These are phyloP conservation scores for Asbolus verrucosus DNA, from an alignment of 1,140 invertebrate species.

Conservation along the genomic window DNA sequence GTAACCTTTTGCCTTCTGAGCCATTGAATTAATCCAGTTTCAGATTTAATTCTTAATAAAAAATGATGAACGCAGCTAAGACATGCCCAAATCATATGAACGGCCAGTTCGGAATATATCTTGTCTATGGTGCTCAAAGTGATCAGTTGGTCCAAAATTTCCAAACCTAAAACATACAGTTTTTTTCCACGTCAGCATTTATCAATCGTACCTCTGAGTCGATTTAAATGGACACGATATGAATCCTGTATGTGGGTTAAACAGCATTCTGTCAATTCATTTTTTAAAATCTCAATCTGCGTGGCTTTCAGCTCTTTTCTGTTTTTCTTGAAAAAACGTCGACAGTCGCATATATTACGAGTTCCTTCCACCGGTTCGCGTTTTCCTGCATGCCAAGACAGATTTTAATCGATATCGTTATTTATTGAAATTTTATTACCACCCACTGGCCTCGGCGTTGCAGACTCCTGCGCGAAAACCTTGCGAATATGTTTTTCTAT, in stretches of 20 bases:
- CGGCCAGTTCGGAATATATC: neutral
- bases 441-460: too few species aligned
- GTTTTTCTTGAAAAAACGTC: too few species aligned
- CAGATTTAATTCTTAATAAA: slow-evolving; percentile 29
- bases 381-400: too few species aligned
- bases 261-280: slow-evolving; percentile 22
- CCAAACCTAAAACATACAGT: slow-evolving; percentile 1
- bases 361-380: too few species aligned
- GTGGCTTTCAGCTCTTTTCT: neutral
- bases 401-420: too few species aligned
- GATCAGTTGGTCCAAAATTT: neutral
- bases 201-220: slow-evolving; percentile 13
- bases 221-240: slow-evolving; percentile 46
- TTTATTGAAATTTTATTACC: too few species aligned
- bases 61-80: slow-evolving; percentile 50
- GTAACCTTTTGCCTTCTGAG: slow-evolving; percentile 39
- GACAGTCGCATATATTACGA: too few species aligned
- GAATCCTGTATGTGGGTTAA: slow-evolving; percentile 47
- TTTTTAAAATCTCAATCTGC: neutral
- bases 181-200: too few species aligned
- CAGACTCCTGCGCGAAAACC: too few species aligned
- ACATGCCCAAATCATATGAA: slow-evolving; percentile 36
- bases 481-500: too few species aligned
- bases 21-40: slow-evolving; percentile 17
- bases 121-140: neutral